A percentile compares a stretch with the other conserved stretches of the same genome.
phyloP scores from a whole-genome alignment of 2,888 invertebrate genomes.

The Ormyrus rosae region DNA sequence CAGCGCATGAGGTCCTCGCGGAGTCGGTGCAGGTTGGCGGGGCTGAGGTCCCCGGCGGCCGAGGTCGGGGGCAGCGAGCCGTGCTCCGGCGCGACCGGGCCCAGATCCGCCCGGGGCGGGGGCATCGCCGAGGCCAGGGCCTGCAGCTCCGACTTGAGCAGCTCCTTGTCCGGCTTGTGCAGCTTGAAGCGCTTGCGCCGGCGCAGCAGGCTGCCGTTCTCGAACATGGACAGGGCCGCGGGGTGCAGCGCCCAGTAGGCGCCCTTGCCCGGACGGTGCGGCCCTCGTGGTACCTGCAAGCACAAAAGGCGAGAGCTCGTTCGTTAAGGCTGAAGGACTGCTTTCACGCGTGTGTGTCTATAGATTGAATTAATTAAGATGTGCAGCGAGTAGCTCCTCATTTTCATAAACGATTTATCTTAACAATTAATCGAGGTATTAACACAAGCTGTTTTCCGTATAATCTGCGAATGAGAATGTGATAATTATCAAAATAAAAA shows the following conservation, averaged over 20 bases:
- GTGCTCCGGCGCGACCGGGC: conserved; percentile 70
- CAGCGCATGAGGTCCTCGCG: conserved; percentile 72
- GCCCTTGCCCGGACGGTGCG: conserved; percentile 89
- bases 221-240: conserved; percentile 89
- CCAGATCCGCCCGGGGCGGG: conserved; percentile 64
- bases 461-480: too few species aligned
- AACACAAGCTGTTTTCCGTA: too few species aligned
- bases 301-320: background rate
- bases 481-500: too few species aligned
- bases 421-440: too few species aligned
- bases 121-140: conserved; percentile 73
- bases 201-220: conserved; percentile 89
- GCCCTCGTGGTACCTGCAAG: conserved; percentile 83
- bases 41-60: conserved; percentile 64
- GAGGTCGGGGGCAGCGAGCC: conserved; percentile 34
- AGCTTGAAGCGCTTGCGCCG: conserved; percentile 90
- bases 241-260: conserved; percentile 91
- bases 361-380: too few species aligned
- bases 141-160: conserved; percentile 75
- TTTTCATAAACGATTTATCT: too few species aligned
- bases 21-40: conserved; percentile 71
- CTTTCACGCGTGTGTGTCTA: background rate
- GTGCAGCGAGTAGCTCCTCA: too few species aligned
- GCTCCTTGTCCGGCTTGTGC: conserved; percentile 83
- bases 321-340: background rate